A percentile compares a stretch with the other conserved stretches of the same genome.
Conservation (phyloP, 2,888 invertebrate species). For the Doris montereyensis region DNA sequence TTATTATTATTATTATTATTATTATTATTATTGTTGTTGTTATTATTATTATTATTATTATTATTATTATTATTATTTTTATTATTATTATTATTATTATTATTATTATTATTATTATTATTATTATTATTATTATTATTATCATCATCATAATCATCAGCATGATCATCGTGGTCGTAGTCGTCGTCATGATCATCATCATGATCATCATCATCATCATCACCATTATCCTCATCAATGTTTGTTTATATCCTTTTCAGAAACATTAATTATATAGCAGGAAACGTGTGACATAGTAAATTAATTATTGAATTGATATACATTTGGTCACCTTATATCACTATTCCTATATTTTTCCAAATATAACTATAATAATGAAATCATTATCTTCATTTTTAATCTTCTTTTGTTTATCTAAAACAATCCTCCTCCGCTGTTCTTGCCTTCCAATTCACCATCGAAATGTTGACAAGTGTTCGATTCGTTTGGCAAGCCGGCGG, state of each 20-base stretch:
- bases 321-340: too few species aligned
- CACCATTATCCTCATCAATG: neutral
- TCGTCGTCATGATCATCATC: neutral
- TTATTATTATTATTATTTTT: neutral
- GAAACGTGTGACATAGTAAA: too few species aligned
- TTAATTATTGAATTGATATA: too few species aligned
- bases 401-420: too few species aligned
- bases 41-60: neutral
- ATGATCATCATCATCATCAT: neutral
- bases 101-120: neutral
- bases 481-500: conserved; percentile 53
- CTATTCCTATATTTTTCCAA: too few species aligned
- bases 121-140: neutral
- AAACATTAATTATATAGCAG: too few species aligned
- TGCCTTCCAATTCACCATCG: too few species aligned
- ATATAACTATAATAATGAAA: too few species aligned
- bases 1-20: neutral
- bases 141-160: neutral
- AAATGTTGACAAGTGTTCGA: too few species aligned
- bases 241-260: too few species aligned
- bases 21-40: neutral
- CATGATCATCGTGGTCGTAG: neutral
- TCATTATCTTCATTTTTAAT: too few species aligned
- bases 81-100: neutral
- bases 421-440: too few species aligned